These are phyloP conservation scores for Neotoma lepida DNA, from an alignment of 2,113 vertebrate species.

Conservation along the genomic window DNA sequence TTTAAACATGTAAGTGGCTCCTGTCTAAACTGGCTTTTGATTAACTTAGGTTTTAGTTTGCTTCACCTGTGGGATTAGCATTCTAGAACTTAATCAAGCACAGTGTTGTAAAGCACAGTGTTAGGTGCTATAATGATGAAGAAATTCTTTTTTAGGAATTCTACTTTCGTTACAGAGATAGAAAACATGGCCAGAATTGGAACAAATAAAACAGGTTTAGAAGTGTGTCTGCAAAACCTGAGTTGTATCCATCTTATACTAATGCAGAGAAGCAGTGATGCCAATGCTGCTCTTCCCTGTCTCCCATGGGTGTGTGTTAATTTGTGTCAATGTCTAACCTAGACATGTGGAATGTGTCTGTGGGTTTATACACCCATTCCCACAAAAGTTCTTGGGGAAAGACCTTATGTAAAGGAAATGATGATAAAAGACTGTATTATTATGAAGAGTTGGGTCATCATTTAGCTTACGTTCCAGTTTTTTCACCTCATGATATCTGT, in stretches of 20 bases:
- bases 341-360: not conserved
- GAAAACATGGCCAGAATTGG: not conserved
- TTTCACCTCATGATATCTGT: not conserved
- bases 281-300: not conserved
- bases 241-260: not conserved
- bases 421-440: not conserved
- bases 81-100: slow-evolving; percentile 16
- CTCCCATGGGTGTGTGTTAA: not conserved
- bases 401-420: not conserved
- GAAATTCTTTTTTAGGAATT: not conserved
- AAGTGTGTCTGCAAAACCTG: not conserved
- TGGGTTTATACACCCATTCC: not conserved
- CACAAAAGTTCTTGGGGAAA: not conserved
- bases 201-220: slow-evolving; percentile 10
- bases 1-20: not conserved
- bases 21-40: not conserved
- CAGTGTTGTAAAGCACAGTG: not conserved
- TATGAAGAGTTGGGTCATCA: not conserved
- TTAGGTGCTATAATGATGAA: not conserved
- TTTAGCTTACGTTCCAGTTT: not conserved
- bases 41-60: not conserved
- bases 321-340: not conserved
- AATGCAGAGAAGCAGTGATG: not conserved
- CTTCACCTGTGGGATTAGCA: not conserved
- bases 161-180: not conserved